Conservation (phyloP, 1,140 invertebrate species). For the Lethocerus indicus region DNA sequence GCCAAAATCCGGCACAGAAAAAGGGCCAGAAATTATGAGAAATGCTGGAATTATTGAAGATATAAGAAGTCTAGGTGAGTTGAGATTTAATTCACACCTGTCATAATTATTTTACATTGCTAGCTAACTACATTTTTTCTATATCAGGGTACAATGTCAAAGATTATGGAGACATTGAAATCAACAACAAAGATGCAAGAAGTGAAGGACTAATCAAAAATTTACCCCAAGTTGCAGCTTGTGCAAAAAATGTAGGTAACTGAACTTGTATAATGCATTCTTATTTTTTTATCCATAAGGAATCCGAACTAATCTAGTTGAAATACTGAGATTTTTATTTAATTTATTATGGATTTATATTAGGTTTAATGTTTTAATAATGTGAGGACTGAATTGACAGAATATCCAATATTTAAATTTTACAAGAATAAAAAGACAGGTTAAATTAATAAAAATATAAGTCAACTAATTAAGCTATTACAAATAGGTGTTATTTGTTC, state of each 20-base stretch:
- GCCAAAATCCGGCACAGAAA: conserved; percentile 5
- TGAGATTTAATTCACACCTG: neutral
- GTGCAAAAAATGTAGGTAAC: conserved; percentile 39
- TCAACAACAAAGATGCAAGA: conserved; percentile 20
- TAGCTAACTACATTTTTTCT: neutral
- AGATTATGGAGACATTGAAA: conserved; percentile 55
- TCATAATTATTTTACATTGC: neutral
- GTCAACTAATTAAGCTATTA: too few species aligned
- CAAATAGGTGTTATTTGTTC: too few species aligned
- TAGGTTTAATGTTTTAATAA: neutral
- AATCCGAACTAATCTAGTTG: neutral
- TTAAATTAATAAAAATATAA: too few species aligned
- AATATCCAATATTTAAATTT: neutral
- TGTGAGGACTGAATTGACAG: neutral
- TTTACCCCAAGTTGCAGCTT: conserved; percentile 40
- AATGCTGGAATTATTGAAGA: conserved; percentile 10
- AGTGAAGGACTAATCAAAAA: conserved; percentile 39
- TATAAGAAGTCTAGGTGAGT: conserved; percentile 10
- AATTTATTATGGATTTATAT: neutral
- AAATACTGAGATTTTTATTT: neutral
- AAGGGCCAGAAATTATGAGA: conserved; percentile 7
- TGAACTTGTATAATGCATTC: neutral
- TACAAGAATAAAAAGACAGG: neutral
- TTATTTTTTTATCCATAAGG: neutral
- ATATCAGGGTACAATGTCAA: conserved; percentile 35